A percentile compares a stretch with the other conserved stretches of the same genome.
phyloP scores from a whole-genome alignment of 2,797 vertebrate genomes.

The Uromys caudimaculatus region DNA sequence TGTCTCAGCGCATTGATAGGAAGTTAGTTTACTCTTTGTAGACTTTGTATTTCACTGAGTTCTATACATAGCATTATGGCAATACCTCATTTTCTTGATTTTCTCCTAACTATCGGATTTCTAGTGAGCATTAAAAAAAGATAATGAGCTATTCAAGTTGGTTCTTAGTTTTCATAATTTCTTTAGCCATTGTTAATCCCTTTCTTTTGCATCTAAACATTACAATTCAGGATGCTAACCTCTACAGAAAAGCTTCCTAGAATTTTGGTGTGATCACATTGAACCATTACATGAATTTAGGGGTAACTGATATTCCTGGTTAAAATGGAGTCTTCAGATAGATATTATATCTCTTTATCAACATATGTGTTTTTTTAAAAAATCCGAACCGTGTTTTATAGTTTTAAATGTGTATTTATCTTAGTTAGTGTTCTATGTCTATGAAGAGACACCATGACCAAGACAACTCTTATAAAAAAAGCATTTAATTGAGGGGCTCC shows the following conservation, averaged over 20 bases:
- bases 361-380: neutral
- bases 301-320: neutral
- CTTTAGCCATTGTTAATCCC: neutral
- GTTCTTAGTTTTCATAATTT: constrained; percentile 22
- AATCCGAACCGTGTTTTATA: neutral
- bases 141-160: constrained; percentile 2
- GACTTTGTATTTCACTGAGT: neutral
- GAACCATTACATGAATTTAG: neutral
- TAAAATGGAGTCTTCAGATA: neutral
- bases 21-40: neutral
- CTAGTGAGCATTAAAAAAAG: neutral
- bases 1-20: neutral
- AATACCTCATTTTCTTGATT: neutral
- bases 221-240: neutral
- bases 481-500: neutral
- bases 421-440: neutral
- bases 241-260: neutral
- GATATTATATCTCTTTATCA: constrained; percentile 4
- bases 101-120: neutral
- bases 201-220: constrained; percentile 15
- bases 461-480: neutral
- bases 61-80: neutral
- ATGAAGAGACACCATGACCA: neutral
- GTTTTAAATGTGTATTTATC: neutral
- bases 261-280: neutral